These are phyloP conservation scores for Chiridota heheva DNA, from an alignment of 35 echinoderm and acorn worm species.

Conservation along the genomic window DNA sequence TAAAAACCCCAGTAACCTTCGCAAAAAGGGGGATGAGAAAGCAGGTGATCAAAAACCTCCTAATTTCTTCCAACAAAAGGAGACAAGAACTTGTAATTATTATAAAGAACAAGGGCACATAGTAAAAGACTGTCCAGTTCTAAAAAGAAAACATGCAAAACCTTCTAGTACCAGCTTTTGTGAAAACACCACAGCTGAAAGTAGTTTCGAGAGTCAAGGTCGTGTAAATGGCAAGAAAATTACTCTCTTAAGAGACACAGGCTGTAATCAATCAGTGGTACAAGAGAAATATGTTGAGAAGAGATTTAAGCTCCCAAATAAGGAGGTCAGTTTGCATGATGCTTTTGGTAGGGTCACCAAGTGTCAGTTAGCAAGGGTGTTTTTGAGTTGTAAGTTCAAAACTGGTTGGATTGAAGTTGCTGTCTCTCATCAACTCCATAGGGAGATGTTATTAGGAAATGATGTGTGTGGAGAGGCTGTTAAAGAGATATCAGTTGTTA, in stretches of 20 bases:
- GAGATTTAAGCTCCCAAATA: background rate
- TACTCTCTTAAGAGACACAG: background rate
- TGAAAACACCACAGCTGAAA: background rate
- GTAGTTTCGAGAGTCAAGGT: background rate
- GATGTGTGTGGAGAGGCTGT: too few species aligned
- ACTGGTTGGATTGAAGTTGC: background rate
- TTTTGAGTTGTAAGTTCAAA: background rate
- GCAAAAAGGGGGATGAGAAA: constrained; percentile 1
- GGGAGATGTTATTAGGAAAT: too few species aligned
- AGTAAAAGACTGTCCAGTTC: background rate
- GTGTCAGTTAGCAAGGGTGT: background rate
- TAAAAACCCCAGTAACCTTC: background rate
- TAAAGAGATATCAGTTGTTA: too few species aligned
- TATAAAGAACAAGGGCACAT: background rate
- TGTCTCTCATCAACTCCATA: too few species aligned
- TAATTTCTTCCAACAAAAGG: too few species aligned
- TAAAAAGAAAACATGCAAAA: background rate
- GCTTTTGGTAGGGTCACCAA: background rate
- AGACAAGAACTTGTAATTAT: background rate
- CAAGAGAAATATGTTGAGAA: background rate
- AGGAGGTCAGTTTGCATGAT: background rate
- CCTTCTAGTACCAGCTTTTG: background rate
- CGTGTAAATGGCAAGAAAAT: background rate
- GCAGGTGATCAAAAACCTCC: background rate
- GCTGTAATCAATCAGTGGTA: constrained; percentile 3